Base-by-base conservation (phyloP, 1,140 invertebrate species). In the Ectropis grisescens region DNA sequence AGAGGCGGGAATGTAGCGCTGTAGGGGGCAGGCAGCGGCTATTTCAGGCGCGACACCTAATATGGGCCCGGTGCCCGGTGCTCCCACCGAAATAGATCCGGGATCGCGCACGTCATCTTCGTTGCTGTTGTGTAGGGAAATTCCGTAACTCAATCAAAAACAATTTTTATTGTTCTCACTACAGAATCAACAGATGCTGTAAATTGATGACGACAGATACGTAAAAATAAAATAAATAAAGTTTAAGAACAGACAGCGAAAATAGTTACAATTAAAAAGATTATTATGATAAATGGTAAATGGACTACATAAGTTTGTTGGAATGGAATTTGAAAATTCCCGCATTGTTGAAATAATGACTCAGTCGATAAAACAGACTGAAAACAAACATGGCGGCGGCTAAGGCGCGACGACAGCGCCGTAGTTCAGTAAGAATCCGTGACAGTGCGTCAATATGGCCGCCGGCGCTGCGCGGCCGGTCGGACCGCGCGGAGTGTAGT, bases 401-500 rank as follows among this genome's bases (percentile, higher is more conserved):
- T 27, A 36, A 41, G 16, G 27, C 35, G 57, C 70, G 75, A 75
- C 41, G 36, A 47, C 58, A 75, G 71, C 80, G 83, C 82, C 60
- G 65, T 66, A 53, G 61, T 58, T 59, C 51, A 62, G 64, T 60
- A 58, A 60, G 51, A 58, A 47, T 47, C 41, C 52, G 42, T 43
- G 47, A 54, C 47, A 54, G 65, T 60, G 65, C 67, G 71, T 80
- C 58, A 70, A 78, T 48, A 76, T 82, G 72, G 80, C 71, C 62
- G 81, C 83, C 82, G 72, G 72, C 67, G 60, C 70, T 82, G 69
- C 76, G 82, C 65, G 83, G 69, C 84, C 84, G 86, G 87, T 82
- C 80, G 84, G 72, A 66, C 60, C 67, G 84, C 68, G 64, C 55
- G 55, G 52, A 36, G 57, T 52, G 49, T 61, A 74, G 70, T 71